These are phyloP conservation scores for Coreoperca whiteheadi DNA, from an alignment of 2,113 vertebrate species.

Conservation along the genomic window DNA sequence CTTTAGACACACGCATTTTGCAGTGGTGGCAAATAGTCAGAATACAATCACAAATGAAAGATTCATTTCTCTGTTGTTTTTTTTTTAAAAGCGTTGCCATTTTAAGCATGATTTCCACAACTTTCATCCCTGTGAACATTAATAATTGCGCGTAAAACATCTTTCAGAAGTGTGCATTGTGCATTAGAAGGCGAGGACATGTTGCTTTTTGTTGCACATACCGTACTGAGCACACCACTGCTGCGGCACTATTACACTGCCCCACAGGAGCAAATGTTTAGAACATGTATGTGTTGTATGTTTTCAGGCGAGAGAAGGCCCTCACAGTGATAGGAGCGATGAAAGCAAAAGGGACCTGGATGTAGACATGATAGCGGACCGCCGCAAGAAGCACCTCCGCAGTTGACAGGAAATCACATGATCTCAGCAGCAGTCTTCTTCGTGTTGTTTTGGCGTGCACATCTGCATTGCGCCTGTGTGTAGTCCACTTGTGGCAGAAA, in stretches of 20 bases:
- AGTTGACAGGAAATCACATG: too few species aligned
- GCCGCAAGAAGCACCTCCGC: too few species aligned
- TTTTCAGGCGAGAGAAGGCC: constrained; percentile 14
- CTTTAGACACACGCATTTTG: background rate
- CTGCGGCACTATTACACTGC: constrained; percentile 27
- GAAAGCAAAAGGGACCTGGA: too few species aligned
- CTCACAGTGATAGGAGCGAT: background rate
- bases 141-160: background rate
- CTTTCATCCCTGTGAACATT: background rate
- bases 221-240: constrained; percentile 29
- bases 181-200: too few species aligned
- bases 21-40: background rate
- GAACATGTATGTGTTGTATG: constrained; percentile 37
- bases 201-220: constrained; percentile 20
- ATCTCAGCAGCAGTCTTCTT: too few species aligned
- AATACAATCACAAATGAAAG: background rate
- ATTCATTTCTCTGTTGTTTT: background rate
- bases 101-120: background rate
- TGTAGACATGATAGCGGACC: too few species aligned
- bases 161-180: background rate
- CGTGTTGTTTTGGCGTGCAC: too few species aligned
- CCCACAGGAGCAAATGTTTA: constrained; percentile 44
- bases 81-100: background rate
- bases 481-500: too few species aligned
- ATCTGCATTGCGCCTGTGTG: too few species aligned